Evolutionary conservation across 2,113 vertebrate species (phyloP), one percentile per base, ranked within the genome.

Genomic region (Uria lomvia): DNA sequence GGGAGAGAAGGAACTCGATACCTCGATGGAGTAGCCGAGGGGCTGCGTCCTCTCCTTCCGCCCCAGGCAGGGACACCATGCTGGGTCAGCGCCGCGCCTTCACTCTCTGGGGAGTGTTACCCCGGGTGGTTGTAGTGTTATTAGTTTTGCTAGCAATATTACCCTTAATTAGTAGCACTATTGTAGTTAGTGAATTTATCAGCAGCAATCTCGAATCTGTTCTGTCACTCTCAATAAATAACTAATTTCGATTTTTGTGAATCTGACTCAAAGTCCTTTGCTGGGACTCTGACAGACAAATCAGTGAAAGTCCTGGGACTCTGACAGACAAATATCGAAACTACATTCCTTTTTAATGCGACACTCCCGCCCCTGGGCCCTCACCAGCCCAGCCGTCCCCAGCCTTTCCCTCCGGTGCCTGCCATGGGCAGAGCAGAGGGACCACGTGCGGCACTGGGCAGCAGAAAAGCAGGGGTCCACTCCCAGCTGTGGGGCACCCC

Each of bases 371-470:
- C 21, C 30, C 6, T 3, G 14, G 29, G 18, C 47, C 5, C 9
- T 60, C 15, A 13, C 22, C 20, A 42, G 4, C 9, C 17, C 10
- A 0, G 8, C 5, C n/a, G 6, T 23, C 17, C 6, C 15, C n/a
- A 72, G 47, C 8, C 6, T 32, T 38, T 45, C 56, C 15, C 24
- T 63, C 62, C 11, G 3, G 42, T 15, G 4, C 15, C 43, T 32
- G 18, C 21, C 11, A 5, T 12, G 23, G 3, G 1, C 6, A 34
- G 40, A 75, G 11, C 6, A 38, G 29, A 71, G 45, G 17, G 12
- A 10, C 21, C 0, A 0, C 14, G 8, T 5, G 13, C 1, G 6
- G 13, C 22, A 12, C 47, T 2, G 3, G 21, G 3, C 47, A 40
- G 36, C 14, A 43, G 47, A n/a, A 80, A 74, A 70, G 6, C 13